phyloP scores from a whole-genome alignment of 2,113 vertebrate species.

The Erythrocercus mccallii region DNA sequence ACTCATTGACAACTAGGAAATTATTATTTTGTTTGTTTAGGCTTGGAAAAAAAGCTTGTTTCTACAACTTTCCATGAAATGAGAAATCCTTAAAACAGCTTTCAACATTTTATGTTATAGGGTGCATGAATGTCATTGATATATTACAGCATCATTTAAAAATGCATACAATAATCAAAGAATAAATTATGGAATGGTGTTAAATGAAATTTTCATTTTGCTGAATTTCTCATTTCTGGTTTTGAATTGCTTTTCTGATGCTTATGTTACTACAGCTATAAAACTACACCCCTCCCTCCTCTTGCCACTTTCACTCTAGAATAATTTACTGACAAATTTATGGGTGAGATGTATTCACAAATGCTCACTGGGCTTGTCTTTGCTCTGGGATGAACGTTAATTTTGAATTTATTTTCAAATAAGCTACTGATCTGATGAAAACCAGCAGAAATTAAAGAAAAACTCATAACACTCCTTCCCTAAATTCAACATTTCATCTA shows the following conservation, averaged over 20 bases:
- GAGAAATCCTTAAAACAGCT: background rate
- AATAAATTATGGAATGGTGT: background rate
- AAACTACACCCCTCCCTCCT: background rate
- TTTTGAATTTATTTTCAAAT: background rate
- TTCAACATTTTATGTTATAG: background rate
- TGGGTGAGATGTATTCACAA: background rate
- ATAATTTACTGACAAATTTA: background rate
- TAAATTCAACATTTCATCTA: background rate
- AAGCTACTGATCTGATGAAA: background rate
- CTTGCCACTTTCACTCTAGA: background rate
- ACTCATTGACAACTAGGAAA: background rate
- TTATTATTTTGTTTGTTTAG: background rate
- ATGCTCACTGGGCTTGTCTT: background rate
- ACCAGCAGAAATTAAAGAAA: background rate
- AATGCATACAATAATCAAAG: background rate
- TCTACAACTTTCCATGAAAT: background rate
- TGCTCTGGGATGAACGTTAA: background rate
- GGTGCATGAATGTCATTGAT: background rate
- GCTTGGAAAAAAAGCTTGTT: background rate
- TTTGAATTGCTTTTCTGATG: background rate
- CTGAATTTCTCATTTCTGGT: background rate
- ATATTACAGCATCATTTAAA: background rate
- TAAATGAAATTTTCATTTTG: background rate
- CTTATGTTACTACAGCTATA: background rate
- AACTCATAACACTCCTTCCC: background rate